Base-by-base conservation (phyloP, 2,113 vertebrate species). In the Chiloscyllium plagiosum region DNA sequence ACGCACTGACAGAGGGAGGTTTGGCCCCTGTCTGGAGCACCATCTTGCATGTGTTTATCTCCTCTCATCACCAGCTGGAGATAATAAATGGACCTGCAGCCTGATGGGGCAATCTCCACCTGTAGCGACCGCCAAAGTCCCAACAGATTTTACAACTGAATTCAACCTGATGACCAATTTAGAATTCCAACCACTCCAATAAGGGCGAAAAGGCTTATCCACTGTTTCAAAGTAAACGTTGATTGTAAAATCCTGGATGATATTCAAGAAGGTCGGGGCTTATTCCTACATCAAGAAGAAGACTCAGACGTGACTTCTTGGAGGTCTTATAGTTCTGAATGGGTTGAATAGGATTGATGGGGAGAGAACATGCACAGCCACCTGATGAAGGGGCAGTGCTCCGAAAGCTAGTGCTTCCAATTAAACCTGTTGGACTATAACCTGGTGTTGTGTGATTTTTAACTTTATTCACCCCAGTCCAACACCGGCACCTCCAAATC, bases 281-380 rank as follows among this genome's bases (percentile, higher is more conserved):
- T 97, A 97, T 96, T 97, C 97, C 97, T 42, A 17, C n/a, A n/a
- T 29, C 0, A 5, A 83, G 19, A n/a, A 17, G 78, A 37, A 42
- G n/a, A 17, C 78, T 80, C 22, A 70, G 78, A 15, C 13, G n/a
- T 37, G n/a, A 80, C 13, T n/a, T 80, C n/a, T 47, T 29, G 7
- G 26, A 7, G 37, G 4, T 3, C 17, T 37, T 80, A 80, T 15
- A 80, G 37, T 37, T 80, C n/a, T 80, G 78, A 80, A 80, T 80
- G n/a, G n/a, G 12, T 37, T 80, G 78, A 13, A 80, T 3, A 12
- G n/a, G n/a, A 17, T 70, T 24, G 12, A 19, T 13, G 12, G 17
- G 78, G n/a, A n/a, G n/a, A 37, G n/a, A 80, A 37, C 19, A n/a
- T 47, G 42, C 42, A 47, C 42, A 47, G 1, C 42, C 42, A 47